phyloP scores from a whole-genome alignment of 2,888 invertebrate genomes.

The Papilio protenor region DNA sequence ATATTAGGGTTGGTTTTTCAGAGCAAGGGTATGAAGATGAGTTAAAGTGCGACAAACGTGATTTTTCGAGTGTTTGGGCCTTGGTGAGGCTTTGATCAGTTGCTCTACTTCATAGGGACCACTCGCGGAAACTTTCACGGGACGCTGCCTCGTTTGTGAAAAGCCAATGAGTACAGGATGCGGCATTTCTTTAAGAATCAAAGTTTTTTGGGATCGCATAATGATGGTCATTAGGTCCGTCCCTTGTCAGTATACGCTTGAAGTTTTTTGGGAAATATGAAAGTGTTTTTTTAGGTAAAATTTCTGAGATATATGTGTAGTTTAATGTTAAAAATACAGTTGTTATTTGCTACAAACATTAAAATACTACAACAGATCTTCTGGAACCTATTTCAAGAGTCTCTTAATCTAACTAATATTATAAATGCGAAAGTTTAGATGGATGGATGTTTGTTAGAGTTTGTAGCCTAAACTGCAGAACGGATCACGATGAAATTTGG shows the following conservation, averaged over 20 bases:
- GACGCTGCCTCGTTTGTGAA: slow-evolving; percentile 79
- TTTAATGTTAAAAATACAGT: neutral
- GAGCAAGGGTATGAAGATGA: slow-evolving; percentile 10
- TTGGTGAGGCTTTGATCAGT: slow-evolving; percentile 74
- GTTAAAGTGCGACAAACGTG: slow-evolving; percentile 41
- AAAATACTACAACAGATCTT: neutral
- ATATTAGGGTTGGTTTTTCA: slow-evolving; percentile 12
- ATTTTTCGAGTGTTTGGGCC: slow-evolving; percentile 59
- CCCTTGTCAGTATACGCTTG: slow-evolving; percentile 21
- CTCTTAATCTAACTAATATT: too few relatives aligned
- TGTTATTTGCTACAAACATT: neutral
- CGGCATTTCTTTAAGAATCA: slow-evolving; percentile 61
- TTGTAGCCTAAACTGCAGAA: too few relatives aligned
- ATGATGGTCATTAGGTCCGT: slow-evolving; percentile 33
- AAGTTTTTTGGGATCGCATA: slow-evolving; percentile 21
- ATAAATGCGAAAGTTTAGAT: too few relatives aligned
- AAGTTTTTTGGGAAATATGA: slow-evolving; percentile 10
- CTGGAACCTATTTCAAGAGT: too few relatives aligned
- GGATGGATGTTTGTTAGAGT: too few relatives aligned
- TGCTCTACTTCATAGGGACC: slow-evolving; percentile 68
- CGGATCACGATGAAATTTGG: too few relatives aligned
- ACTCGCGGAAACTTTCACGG: slow-evolving; percentile 79
- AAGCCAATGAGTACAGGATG: slow-evolving; percentile 63
- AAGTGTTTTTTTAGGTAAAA: neutral
- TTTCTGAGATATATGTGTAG: neutral